Base-by-base conservation (phyloP, 1,140 invertebrate species). In the Bombus pascuorum region DNA sequence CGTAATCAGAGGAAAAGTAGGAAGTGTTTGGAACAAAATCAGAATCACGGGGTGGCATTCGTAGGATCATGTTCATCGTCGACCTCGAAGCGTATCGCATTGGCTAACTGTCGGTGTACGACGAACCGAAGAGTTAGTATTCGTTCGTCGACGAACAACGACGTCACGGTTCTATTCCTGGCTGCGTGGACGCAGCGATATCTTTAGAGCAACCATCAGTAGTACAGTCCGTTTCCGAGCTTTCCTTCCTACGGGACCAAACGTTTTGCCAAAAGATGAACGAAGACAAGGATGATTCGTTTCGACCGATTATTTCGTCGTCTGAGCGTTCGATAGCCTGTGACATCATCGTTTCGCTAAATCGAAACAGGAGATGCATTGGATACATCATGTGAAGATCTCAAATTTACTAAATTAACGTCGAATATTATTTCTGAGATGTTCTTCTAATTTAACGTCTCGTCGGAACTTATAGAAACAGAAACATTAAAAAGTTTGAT, bases 161-260 rank as follows among this genome's bases (percentile, higher is more conserved):
- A 94, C 92, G 92, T 93, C 92, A 93, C 83, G 76, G 87, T 91
- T 92, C 93, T 94, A 94, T 94, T 94, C 89, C 91, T 87, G 92
- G 91, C 91, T 13, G 72, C 81, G 91, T 92, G 88, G 92, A 93
- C 92, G 93, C 92, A 94, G 88, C 91, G 93, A 93, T 94, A 94
- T 94, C 93, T 93, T 94, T 94, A 94, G 93, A 94, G 89, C 87
- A 78, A 86, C 74, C 87, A 83, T 86, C 87, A 70, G 86, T 91
- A 89, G 86, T 91, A 89, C 89, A 89, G 87, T 87, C 83, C 82
- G 89, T 90, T 90, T 81, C 81, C 78, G 89, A 89, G 86, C 82
- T 91, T 92, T 90, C 71, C 86, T 86, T 88, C 81, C 72, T 66
- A 73, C 73, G 42, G 65, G 78, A 81, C 76, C 34, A 71, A 70